These are phyloP conservation scores for Halichoerus grypus DNA, from an alignment of 2,113 vertebrate species.

Conservation along the genomic window DNA sequence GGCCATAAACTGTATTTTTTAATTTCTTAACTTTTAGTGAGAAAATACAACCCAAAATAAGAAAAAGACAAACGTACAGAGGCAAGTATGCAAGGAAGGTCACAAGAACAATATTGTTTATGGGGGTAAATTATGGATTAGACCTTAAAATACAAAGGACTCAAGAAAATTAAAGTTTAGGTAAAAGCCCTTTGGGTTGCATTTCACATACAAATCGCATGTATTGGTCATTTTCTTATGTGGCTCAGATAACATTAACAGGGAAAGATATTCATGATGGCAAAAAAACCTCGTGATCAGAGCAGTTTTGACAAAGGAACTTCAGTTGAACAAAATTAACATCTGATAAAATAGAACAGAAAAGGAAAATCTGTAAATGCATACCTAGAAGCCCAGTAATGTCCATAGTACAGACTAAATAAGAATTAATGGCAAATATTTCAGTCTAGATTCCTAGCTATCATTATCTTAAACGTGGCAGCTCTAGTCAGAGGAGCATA, in stretches of 20 bases:
- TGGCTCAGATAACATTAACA: not conserved
- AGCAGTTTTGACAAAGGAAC: conserved; percentile 40
- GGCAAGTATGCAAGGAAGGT: not conserved
- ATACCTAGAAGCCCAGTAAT: not conserved
- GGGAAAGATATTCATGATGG: not conserved
- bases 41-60: conserved; percentile 40
- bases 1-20: not conserved
- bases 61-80: not conserved
- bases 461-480: not conserved
- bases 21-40: conserved; percentile 37
- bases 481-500: not conserved
- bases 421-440: not conserved
- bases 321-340: conserved; percentile 11
- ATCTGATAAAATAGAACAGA: not conserved
- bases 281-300: not conserved
- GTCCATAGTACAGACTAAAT: not conserved
- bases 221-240: not conserved
- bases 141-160: conserved; percentile 2
- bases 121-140: not conserved
- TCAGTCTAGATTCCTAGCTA: not conserved
- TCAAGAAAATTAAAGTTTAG: not conserved
- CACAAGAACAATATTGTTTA: not conserved
- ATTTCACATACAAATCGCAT: not conserved
- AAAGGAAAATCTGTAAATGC: not conserved
- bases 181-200: not conserved